Conservation (phyloP, 2,888 invertebrate genomes). For the Philopedon plagiatum region DNA sequence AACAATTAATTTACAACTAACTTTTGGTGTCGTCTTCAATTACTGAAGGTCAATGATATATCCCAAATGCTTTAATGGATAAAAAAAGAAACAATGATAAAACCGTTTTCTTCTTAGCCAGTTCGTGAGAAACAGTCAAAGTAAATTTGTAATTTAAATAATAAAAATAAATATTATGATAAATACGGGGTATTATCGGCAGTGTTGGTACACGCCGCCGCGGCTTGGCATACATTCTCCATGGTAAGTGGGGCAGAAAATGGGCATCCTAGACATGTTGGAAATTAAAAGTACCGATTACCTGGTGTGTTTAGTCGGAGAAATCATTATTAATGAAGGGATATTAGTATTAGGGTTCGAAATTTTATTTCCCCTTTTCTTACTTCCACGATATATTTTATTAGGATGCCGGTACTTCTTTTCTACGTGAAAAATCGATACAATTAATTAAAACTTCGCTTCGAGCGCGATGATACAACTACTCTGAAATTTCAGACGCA, state of each 20-base stretch:
- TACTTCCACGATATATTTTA: no score
- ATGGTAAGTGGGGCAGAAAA: constrained; percentile 44
- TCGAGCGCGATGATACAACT: constrained; percentile 1
- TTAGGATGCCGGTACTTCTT: no score
- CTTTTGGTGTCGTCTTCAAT: no score
- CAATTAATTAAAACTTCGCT: constrained; percentile 2
- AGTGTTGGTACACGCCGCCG: constrained; percentile 32
- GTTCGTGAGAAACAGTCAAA: constrained; percentile 30
- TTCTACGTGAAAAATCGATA: background rate
- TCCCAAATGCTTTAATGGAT: no score
- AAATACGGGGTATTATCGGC: constrained; percentile 41
- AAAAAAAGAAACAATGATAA: background rate
- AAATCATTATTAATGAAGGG: no score
- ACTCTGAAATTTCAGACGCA: constrained; percentile 3
- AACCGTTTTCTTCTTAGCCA: background rate
- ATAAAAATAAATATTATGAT: constrained; percentile 39
- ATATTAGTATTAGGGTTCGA: no score
- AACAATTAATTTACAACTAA: no score
- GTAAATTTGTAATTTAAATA: constrained; percentile 36
- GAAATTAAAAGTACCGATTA: background rate
- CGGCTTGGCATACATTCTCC: constrained; percentile 41
- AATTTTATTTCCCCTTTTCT: no score
- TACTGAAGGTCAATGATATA: no score
- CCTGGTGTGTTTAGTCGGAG: no score
- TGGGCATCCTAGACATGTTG: constrained; percentile 7